Evolutionary conservation across 2,113 vertebrate genomes (phyloP).

Genomic region (Clarias macrocephalus): DNA sequence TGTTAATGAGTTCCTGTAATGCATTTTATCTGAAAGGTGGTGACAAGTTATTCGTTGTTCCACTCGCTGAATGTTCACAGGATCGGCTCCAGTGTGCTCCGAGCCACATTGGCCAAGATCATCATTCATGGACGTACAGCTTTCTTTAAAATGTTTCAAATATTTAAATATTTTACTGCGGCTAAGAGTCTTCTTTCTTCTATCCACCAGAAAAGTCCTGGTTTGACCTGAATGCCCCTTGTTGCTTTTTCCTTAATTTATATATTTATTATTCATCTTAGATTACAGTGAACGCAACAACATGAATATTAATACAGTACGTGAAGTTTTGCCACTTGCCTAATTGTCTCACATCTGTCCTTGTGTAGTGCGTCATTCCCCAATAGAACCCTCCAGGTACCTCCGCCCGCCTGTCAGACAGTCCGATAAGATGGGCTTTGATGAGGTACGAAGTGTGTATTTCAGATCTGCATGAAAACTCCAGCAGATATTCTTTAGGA

Average conservation of each 20-base stretch:
- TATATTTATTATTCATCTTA: neutral
- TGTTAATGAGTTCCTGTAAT: no score
- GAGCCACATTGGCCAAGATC: no score
- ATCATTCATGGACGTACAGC: no score
- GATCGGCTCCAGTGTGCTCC: no score
- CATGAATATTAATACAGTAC: neutral
- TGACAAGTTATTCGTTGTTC: no score
- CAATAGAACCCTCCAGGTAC: conserved; percentile 75
- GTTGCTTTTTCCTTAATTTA: neutral
- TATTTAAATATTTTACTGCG: no score
- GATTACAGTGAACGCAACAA: neutral
- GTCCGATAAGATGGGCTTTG: conserved; percentile 86
- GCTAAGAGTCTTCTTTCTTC: no score
- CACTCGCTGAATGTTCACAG: no score
- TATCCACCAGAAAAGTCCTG: no score
- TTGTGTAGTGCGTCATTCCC: conserved; percentile 76
- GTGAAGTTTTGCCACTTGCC: neutral
- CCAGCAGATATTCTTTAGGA: neutral
- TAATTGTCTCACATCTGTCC: conserved; percentile 57
- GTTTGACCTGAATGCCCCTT: neutral
- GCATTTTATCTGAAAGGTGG: no score
- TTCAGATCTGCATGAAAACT: neutral
- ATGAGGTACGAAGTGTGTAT: conserved; percentile 76
- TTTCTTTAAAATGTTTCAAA: no score
- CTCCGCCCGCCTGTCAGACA: conserved; percentile 68